Conservation (phyloP, 2,113 vertebrate genomes). For the Callaeas wilsoni region DNA sequence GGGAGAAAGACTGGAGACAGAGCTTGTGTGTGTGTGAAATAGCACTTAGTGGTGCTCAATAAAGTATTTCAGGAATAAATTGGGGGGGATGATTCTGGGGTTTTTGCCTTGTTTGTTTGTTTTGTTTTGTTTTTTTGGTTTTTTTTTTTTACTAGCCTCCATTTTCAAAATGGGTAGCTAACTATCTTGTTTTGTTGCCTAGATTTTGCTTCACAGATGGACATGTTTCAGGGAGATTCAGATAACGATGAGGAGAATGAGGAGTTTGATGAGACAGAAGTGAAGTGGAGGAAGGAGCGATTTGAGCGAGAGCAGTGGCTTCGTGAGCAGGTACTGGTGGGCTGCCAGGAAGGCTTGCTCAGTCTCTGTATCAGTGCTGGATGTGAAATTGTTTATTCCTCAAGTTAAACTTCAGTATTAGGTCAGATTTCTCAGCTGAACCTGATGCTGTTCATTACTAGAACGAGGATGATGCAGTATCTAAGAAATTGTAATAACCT, state of each 20-base stretch:
- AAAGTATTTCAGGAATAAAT: neutral
- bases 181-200: neutral
- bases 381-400: neutral
- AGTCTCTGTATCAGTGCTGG: neutral
- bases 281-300: conserved; percentile 86
- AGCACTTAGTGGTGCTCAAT: too few relatives aligned
- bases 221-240: conserved; percentile 72
- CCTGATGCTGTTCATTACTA: neutral
- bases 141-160: neutral
- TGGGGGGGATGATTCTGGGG: accelerated
- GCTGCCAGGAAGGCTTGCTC: neutral
- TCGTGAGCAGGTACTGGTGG: conserved; percentile 81
- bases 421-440: neutral
- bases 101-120: neutral
- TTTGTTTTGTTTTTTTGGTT: accelerated
- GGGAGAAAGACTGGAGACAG: neutral
- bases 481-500: neutral
- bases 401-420: neutral
- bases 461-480: neutral
- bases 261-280: conserved; percentile 81
- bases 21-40: neutral
- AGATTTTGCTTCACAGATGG: conserved; percentile 78
- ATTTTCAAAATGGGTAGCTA: neutral
- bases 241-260: conserved; percentile 81
- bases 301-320: conserved; percentile 94